phyloP scores from a whole-genome alignment of 2,797 vertebrate genomes.

The Chelmon rostratus region DNA sequence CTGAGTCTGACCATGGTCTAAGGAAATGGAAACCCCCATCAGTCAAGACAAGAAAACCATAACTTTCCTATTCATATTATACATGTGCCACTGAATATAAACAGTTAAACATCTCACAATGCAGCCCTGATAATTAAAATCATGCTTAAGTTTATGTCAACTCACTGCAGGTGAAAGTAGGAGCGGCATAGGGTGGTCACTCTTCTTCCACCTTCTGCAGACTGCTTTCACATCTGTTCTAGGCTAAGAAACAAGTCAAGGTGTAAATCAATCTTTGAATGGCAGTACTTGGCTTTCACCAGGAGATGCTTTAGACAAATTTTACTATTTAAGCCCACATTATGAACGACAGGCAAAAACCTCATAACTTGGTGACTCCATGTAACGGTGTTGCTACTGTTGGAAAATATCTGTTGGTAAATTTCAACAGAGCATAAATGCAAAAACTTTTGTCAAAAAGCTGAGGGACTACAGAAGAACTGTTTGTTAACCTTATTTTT shows the following conservation, averaged over 20 bases:
- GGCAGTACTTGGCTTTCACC: not conserved
- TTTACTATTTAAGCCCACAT: slow-evolving; percentile 10
- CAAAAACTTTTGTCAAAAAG: not conserved
- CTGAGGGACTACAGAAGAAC: not conserved
- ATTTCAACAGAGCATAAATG: not conserved
- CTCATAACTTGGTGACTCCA: not conserved
- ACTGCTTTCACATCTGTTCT: not conserved
- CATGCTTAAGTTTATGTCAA: not conserved
- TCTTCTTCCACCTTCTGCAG: not conserved
- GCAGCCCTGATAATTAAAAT: not conserved
- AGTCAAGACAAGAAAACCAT: not conserved
- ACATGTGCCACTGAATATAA: not conserved
- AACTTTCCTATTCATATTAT: not conserved
- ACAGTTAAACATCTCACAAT: not conserved
- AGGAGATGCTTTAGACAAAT: not conserved
- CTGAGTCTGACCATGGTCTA: slow-evolving; percentile 48
- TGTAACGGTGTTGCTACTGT: not conserved
- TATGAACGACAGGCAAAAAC: not conserved
- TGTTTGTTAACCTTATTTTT: not conserved
- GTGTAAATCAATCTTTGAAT: not conserved
- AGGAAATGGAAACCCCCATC: slow-evolving; percentile 18
- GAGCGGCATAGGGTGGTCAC: not conserved
- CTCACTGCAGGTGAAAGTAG: not conserved
- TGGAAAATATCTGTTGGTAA: not conserved
- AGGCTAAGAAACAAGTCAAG: slow-evolving; percentile 16